Conservation (phyloP, 2,113 vertebrate genomes). For the sheep (Ovis aries) region DNA sequence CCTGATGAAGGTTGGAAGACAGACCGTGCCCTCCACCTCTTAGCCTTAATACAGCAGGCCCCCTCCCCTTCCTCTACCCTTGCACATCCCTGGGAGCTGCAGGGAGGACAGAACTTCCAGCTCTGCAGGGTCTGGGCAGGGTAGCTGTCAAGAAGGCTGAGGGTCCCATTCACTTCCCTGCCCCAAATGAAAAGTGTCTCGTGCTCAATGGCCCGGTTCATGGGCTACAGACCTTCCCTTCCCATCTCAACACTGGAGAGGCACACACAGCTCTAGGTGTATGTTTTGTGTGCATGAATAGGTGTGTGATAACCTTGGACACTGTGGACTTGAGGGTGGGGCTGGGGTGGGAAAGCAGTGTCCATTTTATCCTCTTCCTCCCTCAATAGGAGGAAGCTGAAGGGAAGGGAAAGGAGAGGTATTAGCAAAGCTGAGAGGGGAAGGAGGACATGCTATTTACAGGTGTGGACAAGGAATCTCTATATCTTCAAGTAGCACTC, state of each 20-base stretch:
- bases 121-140: not conserved
- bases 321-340: not conserved
- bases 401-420: slow-evolving; percentile 44
- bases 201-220: slow-evolving; percentile 61
- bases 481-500: slow-evolving; percentile 69
- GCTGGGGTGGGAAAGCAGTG: not conserved
- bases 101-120: not conserved
- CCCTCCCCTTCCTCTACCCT: not conserved
- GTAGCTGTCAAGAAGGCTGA: not conserved
- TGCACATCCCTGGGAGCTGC: not conserved
- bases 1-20: slow-evolving; percentile 25
- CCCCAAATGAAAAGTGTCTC: slow-evolving; percentile 67
- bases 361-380: slow-evolving; percentile 20
- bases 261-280: slow-evolving; percentile 18
- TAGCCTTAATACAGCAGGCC: not conserved
- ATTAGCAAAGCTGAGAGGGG: slow-evolving; percentile 46
- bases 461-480: slow-evolving; percentile 52
- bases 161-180: not conserved
- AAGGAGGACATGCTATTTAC: slow-evolving; percentile 70
- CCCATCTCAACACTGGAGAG: slow-evolving; percentile 30
- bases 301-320: slow-evolving; percentile 5
- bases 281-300: not conserved
- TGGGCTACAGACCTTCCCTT: not conserved
- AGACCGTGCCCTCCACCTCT: not conserved
- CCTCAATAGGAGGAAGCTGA: not conserved